phyloP scores from a whole-genome alignment of 1,140 invertebrate species.

The Coenobita brevimanus region DNA sequence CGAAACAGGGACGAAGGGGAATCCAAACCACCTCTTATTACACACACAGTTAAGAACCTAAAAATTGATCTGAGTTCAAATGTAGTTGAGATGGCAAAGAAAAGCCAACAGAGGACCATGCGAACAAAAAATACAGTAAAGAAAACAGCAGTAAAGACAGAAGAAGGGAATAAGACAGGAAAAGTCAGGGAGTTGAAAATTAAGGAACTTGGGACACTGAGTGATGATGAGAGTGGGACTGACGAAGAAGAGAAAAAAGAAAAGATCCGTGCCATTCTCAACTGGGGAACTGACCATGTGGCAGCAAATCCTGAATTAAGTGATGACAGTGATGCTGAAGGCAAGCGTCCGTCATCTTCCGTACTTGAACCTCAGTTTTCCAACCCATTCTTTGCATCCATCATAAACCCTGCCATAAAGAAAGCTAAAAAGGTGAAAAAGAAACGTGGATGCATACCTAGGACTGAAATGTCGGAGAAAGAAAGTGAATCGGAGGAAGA shows the following conservation, averaged over 20 bases:
- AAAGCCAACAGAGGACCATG: constrained; percentile 41
- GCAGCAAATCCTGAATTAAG: constrained; percentile 34
- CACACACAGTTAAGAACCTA: constrained; percentile 38
- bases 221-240: constrained; percentile 29
- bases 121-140: constrained; percentile 40
- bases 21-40: constrained; percentile 6
- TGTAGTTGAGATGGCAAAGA: constrained; percentile 59
- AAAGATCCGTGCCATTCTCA: constrained; percentile 60
- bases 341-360: neutral
- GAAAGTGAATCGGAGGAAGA: neutral
- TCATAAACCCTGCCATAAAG: neutral
- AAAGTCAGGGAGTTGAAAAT: neutral
- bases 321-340: constrained; percentile 59
- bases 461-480: neutral
- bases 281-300: constrained; percentile 38
- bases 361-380: neutral
- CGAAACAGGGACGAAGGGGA: too few relatives aligned
- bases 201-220: neutral
- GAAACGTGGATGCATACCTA: neutral
- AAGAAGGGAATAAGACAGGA: constrained; percentile 11
- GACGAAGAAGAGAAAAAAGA: constrained; percentile 57
- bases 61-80: constrained; percentile 51
- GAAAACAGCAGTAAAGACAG: neutral
- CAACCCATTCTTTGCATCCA: constrained; percentile 11
- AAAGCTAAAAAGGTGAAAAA: neutral